Evolutionary conservation across 2,888 invertebrate species (phyloP), one percentile per base, ranked within the genome.

Genomic region (Crioceris asparagi): DNA sequence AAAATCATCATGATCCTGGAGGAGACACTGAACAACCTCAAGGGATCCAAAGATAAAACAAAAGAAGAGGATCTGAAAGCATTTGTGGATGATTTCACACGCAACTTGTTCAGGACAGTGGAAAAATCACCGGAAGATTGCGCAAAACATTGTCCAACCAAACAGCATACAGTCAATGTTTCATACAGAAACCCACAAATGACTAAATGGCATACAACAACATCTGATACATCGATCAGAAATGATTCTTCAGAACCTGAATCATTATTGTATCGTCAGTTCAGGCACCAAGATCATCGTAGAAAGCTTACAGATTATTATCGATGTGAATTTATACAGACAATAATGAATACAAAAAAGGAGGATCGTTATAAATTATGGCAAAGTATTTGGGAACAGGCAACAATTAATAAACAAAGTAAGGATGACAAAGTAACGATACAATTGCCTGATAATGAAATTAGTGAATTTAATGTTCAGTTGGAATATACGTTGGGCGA

Each of bases 351-450:
- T 29, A 57, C 57, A 1, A 58, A 59, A 35, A 56, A 55, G 29
- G 46, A 52, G 1, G 59, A 59, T 43, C 59, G 58, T 41, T 41
- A 48, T 16, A 45, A 47, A 29, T 46, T 64, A 11, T 62, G 62
- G 60, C 51, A 56, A 16, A 62, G 52, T 38, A 61, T 64, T 19
- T 58, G 60, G 56, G 53, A 52, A 6, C 60, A 61, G 44, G 62
- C 62, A 3, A 51, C 56, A 37, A 53, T 50, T 3, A 58, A 60
- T 31, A 55, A 59, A 1, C 59, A 59, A 41, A 54, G 52, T 2
- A 62, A 53, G 35, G 43, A 54, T 4, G 61, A 63, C 36, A 59
- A 54, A 15, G 59, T 64, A 0, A 58, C 57, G 1, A 60, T 64
- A n/a, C 61, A 64, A 42, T 49, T 63, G 23, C 62, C 62, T 2